Conservation (phyloP, 2,888 invertebrate species). For the Limenitis camilla region DNA sequence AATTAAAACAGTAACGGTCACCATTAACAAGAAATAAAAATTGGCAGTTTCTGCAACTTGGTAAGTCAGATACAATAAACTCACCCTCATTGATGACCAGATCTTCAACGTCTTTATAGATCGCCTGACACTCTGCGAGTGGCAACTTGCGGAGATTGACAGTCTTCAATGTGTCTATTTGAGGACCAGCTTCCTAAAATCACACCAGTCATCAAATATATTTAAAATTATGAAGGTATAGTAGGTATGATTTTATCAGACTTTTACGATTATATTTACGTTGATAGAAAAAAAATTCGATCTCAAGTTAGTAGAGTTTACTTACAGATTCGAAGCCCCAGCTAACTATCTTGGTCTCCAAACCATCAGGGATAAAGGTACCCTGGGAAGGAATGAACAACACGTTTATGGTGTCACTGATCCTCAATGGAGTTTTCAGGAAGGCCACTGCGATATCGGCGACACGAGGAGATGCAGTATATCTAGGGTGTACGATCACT, state of each 20-base stretch:
- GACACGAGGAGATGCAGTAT: constrained; percentile 32
- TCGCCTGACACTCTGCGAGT: constrained; percentile 28
- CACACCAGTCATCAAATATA: background rate
- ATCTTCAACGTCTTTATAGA: constrained; percentile 21
- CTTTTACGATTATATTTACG: too few relatives aligned
- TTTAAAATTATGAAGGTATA: too few relatives aligned
- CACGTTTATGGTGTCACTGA: constrained; percentile 31
- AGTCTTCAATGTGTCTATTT: constrained; percentile 35
- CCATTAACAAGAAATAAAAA: background rate
- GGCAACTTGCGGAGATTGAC: constrained; percentile 37
- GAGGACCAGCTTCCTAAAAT: constrained; percentile 34
- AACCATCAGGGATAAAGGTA: constrained; percentile 35
- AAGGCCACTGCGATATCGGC: constrained; percentile 39
- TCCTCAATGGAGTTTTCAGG: constrained; percentile 28
- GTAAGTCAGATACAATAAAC: background rate
- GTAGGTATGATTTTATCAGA: too few relatives aligned
- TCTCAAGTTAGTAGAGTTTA: background rate
- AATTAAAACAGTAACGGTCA: background rate
- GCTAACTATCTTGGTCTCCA: constrained; percentile 37
- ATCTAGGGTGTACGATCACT: constrained; percentile 37
- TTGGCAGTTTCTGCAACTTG: background rate
- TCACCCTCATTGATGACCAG: constrained; percentile 41
- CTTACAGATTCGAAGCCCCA: constrained; percentile 54
- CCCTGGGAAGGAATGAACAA: constrained; percentile 40
- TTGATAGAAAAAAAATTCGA: too few relatives aligned